Evolutionary conservation across 2,797 vertebrate genomes (phyloP).

Genomic region (Echeneis naucrates): DNA sequence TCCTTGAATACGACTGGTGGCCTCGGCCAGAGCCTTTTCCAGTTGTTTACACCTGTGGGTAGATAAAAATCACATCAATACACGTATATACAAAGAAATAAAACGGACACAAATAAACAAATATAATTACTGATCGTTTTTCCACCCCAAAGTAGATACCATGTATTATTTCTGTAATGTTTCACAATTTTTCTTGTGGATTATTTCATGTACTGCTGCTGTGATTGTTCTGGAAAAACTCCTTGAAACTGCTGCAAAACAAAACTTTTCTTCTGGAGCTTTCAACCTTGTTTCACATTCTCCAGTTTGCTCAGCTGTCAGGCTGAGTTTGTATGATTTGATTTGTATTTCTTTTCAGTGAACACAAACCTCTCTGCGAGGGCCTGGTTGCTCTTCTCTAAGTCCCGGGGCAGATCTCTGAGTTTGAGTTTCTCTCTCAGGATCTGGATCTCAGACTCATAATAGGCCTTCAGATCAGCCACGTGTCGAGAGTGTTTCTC

Average conservation of each 20-base stretch:
- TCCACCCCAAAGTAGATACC: too few relatives aligned
- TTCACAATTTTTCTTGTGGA: too few relatives aligned
- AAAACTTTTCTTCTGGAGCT: background rate
- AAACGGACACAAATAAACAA: background rate
- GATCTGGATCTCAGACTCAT: conserved; percentile 91
- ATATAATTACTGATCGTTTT: too few relatives aligned
- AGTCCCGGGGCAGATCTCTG: conserved; percentile 81
- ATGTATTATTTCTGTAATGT: too few relatives aligned
- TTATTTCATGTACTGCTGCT: too few relatives aligned
- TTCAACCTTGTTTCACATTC: background rate
- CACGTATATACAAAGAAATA: background rate
- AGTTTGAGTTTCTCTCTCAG: conserved; percentile 90
- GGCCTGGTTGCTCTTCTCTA: conserved; percentile 88
- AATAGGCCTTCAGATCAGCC: conserved; percentile 93
- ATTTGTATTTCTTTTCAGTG: too few relatives aligned
- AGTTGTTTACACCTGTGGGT: conserved; percentile 89
- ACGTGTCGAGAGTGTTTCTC: conserved; percentile 94
- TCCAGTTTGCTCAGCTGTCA: background rate
- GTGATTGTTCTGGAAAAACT: too few relatives aligned
- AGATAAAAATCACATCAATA: conserved; percentile 9
- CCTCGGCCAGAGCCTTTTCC: conserved; percentile 89
- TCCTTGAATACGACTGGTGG: conserved; percentile 84
- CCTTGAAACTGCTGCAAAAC: too few relatives aligned
- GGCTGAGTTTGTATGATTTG: too few relatives aligned
- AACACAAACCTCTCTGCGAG: conserved; percentile 87